Base-by-base conservation (phyloP, 2,888 invertebrate species). In the Pasiphila rectangulata region DNA sequence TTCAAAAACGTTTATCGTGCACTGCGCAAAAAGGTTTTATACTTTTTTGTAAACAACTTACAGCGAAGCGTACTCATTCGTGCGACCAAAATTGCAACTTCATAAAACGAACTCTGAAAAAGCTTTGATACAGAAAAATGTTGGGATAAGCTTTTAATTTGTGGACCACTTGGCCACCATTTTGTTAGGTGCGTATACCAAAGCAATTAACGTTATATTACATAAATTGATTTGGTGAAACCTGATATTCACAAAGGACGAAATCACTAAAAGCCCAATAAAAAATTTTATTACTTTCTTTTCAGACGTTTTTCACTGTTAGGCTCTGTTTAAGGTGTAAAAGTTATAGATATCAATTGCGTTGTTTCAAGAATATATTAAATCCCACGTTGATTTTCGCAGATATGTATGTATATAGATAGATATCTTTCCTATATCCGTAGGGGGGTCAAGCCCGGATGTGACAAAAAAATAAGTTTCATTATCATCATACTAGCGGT, bases 201-300 rank as follows among this genome's bases (percentile, higher is more conserved):
- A 32, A 32, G 32, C 32, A 32, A 75, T 73, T 71, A 69, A 69
- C 64, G 61, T 67, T 51, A 48, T 52, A 42, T 23, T 36, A 63
- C 71, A 67, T 63, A 64, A 72, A 72, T 73, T 70, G 72, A 66
- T 64, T 63, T 65, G 44, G 46, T 41, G 51, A 67, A 67, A 63
- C 57, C 61, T 61, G 60, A 53, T 54, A 48, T 47, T 51, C 59
- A 57, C 59, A 60, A 63, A 68, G 52, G 55, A 61, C 57, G 50
- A 51, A 63, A 61, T 60, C 56, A 64, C 65, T 67, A 59, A 54
- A 57, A 50, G 27, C 41, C 47, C 37, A 46, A 56, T 55, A 56
- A 54, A 44, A 44, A 44, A 19, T 46, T 36, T 56, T 47, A 49
- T 50, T 53, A 48, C 29, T 45, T 45, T 48, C 9, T 39, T 13